Percentiles rank a stretch among this genome's conserved stretches.
Evolutionary conservation across 1,140 invertebrate species (phyloP).

Genomic region (Drosophila ambigua): DNA sequence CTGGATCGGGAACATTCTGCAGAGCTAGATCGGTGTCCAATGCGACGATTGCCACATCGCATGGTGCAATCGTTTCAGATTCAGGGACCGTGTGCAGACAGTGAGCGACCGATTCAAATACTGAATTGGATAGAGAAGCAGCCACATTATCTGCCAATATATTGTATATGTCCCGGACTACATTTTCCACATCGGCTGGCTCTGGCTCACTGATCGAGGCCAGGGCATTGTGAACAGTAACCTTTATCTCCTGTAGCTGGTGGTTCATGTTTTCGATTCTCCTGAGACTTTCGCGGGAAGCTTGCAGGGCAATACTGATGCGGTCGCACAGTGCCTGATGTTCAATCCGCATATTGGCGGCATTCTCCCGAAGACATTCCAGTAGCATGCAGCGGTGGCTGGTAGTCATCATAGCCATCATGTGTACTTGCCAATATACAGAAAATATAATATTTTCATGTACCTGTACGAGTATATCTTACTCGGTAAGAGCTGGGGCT

Average conservation of each 20-base stretch:
- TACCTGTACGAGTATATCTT: background rate
- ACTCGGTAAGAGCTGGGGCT: background rate
- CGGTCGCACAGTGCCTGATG: conserved; percentile 31
- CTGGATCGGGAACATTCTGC: too few species aligned
- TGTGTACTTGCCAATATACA: conserved; percentile 3
- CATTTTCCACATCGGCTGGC: background rate
- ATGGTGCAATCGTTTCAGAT: too few species aligned
- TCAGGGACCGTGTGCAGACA: too few species aligned
- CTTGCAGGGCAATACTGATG: conserved; percentile 27
- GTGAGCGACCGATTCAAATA: too few species aligned
- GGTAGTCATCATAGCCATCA: conserved; percentile 31
- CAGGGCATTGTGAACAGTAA: conserved; percentile 20
- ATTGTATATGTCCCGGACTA: background rate
- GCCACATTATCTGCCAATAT: background rate
- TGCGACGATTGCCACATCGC: too few species aligned
- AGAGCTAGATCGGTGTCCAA: too few species aligned
- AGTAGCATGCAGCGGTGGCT: conserved; percentile 27
- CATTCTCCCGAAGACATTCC: conserved; percentile 53
- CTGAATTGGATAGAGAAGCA: background rate
- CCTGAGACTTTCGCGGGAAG: conserved; percentile 18
- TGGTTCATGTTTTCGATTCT: conserved; percentile 20
- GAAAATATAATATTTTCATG: background rate
- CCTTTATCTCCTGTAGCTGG: conserved; percentile 43
- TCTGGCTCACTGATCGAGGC: background rate
- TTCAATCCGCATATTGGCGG: conserved; percentile 39